A percentile compares a stretch with the other conserved stretches of the same genome.
These are phyloP conservation scores for Stenotaenia linearis DNA, from an alignment of 2,888 invertebrate species.

Conservation along the genomic window DNA sequence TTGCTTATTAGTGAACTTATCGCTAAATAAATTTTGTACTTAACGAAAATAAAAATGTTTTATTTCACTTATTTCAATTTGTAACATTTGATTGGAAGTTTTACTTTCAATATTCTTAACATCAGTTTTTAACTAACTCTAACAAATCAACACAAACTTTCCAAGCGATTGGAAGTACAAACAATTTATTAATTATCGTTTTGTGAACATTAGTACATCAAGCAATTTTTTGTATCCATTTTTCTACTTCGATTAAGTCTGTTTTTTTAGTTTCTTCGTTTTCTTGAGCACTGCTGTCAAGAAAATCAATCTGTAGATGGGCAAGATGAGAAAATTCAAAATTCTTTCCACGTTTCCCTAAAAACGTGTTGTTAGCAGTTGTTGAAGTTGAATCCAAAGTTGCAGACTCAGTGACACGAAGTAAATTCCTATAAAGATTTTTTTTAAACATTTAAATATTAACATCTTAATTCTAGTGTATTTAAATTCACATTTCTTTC, in stretches of 20 bases:
- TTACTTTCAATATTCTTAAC: too few species aligned
- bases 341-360: conserved; percentile 72
- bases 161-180: too few species aligned
- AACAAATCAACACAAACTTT: too few species aligned
- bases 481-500: conserved; percentile 76
- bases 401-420: conserved; percentile 74
- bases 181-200: too few species aligned
- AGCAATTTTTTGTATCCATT: conserved; percentile 65
- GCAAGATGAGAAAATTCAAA: conserved; percentile 73
- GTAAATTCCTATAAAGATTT: too few species aligned
- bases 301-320: conserved; percentile 56
- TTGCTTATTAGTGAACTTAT: too few species aligned
- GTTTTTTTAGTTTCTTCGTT: conserved; percentile 59
- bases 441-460: not conserved
- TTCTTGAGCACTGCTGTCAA: conserved; percentile 52
- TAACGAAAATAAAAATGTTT: too few species aligned
- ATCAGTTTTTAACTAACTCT: too few species aligned
- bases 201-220: conserved; percentile 24
- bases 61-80: too few species aligned
- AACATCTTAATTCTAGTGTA: conserved; percentile 7
- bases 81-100: too few species aligned
- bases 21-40: too few species aligned
- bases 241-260: conserved; percentile 59
- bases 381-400: conserved; percentile 71
- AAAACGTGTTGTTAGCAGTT: conserved; percentile 55